These are phyloP conservation scores for Azorinus chamasolen DNA, from an alignment of 2,888 invertebrate genomes.

Conservation along the genomic window DNA sequence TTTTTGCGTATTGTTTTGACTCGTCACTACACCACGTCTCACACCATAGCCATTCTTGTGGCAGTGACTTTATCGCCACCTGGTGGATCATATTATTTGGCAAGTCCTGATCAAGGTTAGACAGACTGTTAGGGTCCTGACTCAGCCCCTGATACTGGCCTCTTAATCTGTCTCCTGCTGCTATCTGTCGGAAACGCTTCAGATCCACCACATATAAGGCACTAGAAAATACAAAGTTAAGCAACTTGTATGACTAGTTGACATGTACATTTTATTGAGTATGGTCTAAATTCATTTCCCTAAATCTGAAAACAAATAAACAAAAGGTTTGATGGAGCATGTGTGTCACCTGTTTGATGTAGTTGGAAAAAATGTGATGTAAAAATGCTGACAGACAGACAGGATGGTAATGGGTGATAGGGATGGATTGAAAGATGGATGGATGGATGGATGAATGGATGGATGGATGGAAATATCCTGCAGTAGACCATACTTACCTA, in stretches of 20 bases:
- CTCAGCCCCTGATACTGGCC: slow-evolving; percentile 99
- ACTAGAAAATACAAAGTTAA: slow-evolving; percentile 88
- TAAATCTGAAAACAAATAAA: no score
- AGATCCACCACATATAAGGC: slow-evolving; percentile 99
- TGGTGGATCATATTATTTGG: slow-evolving; percentile 99
- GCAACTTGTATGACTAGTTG: neutral
- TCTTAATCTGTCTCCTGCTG: slow-evolving; percentile 98
- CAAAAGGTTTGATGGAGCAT: no score
- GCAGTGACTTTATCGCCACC: slow-evolving; percentile 96
- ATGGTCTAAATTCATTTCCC: no score
- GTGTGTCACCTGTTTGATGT: no score
- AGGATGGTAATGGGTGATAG: no score
- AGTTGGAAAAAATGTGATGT: no score
- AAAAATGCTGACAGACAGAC: no score
- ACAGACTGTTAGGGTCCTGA: slow-evolving; percentile 99
- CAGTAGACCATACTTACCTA: slow-evolving; percentile 80
- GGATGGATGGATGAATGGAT: no score
- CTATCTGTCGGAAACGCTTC: slow-evolving; percentile 97
- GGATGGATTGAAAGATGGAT: no score
- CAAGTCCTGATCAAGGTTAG: slow-evolving; percentile 97
- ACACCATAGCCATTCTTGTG: slow-evolving; percentile 99
- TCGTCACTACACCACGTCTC: slow-evolving; percentile 99
- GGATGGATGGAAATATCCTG: no score
- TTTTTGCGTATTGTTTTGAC: slow-evolving; percentile 96
- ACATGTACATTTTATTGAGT: no score